Conservation (phyloP, 1,140 invertebrate genomes). For the Hermatobates lingyangjiaoensis region DNA sequence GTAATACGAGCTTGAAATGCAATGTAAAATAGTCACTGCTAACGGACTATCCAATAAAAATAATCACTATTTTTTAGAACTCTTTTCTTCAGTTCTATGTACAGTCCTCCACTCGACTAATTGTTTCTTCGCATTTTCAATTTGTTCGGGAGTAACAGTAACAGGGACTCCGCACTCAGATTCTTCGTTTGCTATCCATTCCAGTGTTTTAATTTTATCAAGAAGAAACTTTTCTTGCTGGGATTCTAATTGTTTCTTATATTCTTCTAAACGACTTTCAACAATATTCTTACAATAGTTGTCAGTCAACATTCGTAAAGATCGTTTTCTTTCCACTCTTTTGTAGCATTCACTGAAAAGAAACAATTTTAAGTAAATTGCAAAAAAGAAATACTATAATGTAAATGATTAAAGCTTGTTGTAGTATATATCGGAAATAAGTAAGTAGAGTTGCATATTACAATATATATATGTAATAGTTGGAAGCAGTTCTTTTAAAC, state of each 20-base stretch:
- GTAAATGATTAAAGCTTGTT: too few relatives aligned
- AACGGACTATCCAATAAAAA: too few relatives aligned
- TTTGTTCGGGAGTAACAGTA: constrained; percentile 42
- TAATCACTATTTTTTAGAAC: too few relatives aligned
- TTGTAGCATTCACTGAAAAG: constrained; percentile 7
- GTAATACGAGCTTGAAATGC: too few relatives aligned
- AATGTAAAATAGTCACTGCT: too few relatives aligned
- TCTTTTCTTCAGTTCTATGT: too few relatives aligned
- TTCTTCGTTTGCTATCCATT: constrained; percentile 51
- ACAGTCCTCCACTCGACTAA: constrained; percentile 22
- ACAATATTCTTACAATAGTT: constrained; percentile 44
- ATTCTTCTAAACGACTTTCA: constrained; percentile 38
- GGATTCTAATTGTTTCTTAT: constrained; percentile 36
- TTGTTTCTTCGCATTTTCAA: constrained; percentile 33
- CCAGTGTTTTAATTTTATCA: constrained; percentile 33
- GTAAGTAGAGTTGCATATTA: too few relatives aligned
- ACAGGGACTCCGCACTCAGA: constrained; percentile 36
- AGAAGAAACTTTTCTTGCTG: constrained; percentile 46
- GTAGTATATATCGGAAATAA: too few relatives aligned
- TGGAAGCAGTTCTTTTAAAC: too few relatives aligned
- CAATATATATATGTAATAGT: too few relatives aligned
- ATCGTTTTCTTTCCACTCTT: constrained; percentile 34
- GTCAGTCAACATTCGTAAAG: constrained; percentile 38
- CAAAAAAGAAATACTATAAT: too few relatives aligned
- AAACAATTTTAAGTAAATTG: too few relatives aligned